Evolutionary conservation across 2,888 invertebrate genomes (phyloP), one percentile per base, ranked within the genome.

Genomic region (Stomorhina lunata): DNA sequence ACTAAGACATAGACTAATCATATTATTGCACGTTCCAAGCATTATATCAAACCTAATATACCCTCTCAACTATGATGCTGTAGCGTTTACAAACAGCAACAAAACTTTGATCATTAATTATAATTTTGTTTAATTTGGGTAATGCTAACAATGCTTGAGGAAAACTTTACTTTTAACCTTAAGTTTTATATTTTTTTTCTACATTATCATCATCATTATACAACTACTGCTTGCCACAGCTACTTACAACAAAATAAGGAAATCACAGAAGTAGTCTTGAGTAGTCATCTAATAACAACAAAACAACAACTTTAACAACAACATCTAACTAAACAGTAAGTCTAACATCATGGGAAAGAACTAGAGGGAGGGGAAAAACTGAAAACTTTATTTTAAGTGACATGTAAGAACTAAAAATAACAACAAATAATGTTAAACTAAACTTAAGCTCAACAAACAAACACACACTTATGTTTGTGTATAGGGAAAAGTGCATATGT

Each of bases 381-480:
- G 34, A 59, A 79, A 82, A 82, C 75, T 79, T 82, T 79, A 75
- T 71, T 78, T 63, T 43, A 76, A 82, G 79, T 82, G 82, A 79
- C 82, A 82, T 65, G 65, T 75, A 57, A 69, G 78, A 59, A 73
- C 50, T 61, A 65, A 45, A 72, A 77, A 53, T 22, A 65, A 73
- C 66, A 68, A 34, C 65, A 65, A 66, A 71, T 50, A 68, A 71
- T 75, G 50, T 75, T 65, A 69, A 78, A 69, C 73, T 75, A 78
- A 75, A 63, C 65, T 57, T 34, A 15, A 17, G 17, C 17, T 29
- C 1, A 10, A 53, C n/a, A 50, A 43, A 71, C 34, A 53, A 10
- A 20, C 32, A 34, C 34, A 25, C 48, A 68, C 50, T n/a, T n/a
- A n/a, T n/a, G n/a, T n/a, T n/a, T n/a, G n/a, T n/a, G n/a, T n/a